A percentile compares a stretch with the other conserved stretches of the same genome.
Conservation (phyloP, 1,140 invertebrate species). For the Eueides isabella region DNA sequence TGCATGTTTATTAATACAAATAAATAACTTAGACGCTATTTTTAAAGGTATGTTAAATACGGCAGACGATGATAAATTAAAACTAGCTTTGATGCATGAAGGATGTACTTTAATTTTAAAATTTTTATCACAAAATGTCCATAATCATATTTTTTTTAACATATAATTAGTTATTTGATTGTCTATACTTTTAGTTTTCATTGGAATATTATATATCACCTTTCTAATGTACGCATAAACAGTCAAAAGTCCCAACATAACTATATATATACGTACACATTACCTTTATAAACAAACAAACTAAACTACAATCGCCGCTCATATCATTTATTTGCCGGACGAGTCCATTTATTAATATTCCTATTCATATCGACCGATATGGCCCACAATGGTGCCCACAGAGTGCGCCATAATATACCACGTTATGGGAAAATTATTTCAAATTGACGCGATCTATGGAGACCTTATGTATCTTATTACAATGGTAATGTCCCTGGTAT, state of each 20-base stretch:
- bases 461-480: conserved; percentile 46
- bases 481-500: conserved; percentile 44
- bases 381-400: conserved; percentile 46
- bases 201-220: no score
- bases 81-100: neutral
- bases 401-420: conserved; percentile 48
- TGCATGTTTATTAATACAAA: neutral
- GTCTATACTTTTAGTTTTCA: neutral
- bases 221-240: no score
- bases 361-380: conserved; percentile 47
- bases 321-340: conserved; percentile 43
- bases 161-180: no score
- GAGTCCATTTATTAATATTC: conserved; percentile 51
- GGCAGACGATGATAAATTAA: neutral
- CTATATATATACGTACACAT: neutral
- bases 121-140: no score
- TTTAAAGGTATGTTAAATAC: neutral
- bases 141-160: no score
- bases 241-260: neutral
- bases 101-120: no score
- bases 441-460: conserved; percentile 58
- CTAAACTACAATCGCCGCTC: conserved; percentile 26
- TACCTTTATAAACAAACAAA: neutral
- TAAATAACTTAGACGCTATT: neutral
- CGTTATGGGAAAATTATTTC: conserved; percentile 66